Conservation (phyloP, 2,113 vertebrate genomes). For the Trematocara marginatum region DNA sequence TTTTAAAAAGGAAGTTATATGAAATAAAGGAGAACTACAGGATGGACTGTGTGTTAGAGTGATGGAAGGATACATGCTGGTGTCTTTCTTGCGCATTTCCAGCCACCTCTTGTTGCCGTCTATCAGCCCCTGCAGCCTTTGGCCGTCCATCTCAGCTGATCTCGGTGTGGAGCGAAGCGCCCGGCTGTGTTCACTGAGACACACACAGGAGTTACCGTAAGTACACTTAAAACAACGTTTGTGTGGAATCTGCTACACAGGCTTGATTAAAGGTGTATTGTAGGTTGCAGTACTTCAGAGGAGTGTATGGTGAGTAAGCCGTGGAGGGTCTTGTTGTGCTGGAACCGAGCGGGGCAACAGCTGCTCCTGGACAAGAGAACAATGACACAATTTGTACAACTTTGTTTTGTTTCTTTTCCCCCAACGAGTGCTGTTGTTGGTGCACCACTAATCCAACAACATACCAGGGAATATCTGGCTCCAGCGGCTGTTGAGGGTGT, state of each 20-base stretch:
- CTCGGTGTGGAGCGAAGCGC: slow-evolving; percentile 50
- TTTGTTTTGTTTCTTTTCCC: accelerated
- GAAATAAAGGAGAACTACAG: background rate
- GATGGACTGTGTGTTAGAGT: background rate
- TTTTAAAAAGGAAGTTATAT: background rate
- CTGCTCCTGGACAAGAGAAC: slow-evolving; percentile 33
- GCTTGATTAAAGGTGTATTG: background rate
- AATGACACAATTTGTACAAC: background rate
- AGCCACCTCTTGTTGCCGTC: slow-evolving; percentile 86
- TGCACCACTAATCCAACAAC: background rate
- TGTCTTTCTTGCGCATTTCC: slow-evolving; percentile 77
- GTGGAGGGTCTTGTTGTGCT: slow-evolving; percentile 13
- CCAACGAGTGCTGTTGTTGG: background rate
- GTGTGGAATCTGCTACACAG: background rate
- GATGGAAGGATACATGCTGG: slow-evolving; percentile 83
- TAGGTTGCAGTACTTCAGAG: slow-evolving; percentile 46
- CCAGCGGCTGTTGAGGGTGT: slow-evolving; percentile 75
- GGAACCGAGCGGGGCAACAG: slow-evolving; percentile 12
- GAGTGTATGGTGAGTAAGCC: slow-evolving; percentile 33
- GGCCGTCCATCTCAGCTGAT: slow-evolving; percentile 40
- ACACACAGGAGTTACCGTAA: background rate
- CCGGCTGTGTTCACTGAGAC: slow-evolving; percentile 69
- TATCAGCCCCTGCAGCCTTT: slow-evolving; percentile 75
- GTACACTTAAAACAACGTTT: background rate
- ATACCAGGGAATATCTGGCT: slow-evolving; percentile 81